A percentile compares a stretch with the other conserved stretches of the same genome.
Evolutionary conservation across 2,888 invertebrate species (phyloP).

Genomic region (Cheilosia urbana): DNA sequence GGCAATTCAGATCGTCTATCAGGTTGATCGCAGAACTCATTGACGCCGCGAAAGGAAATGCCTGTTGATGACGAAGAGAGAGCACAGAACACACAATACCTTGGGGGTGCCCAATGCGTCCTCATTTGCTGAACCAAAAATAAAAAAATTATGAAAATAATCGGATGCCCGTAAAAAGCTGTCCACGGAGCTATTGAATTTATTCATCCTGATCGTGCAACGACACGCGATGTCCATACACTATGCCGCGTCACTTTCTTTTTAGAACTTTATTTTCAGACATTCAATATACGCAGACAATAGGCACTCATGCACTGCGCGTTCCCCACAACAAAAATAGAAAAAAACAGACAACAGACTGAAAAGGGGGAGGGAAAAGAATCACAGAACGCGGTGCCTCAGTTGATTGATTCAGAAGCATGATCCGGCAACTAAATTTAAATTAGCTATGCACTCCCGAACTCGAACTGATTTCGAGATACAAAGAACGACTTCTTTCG

Average conservation of each 20-base stretch:
- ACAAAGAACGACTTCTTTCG: neutral
- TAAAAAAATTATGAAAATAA: neutral
- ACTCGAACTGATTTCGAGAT: slow-evolving; percentile 2
- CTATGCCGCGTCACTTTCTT: too few species aligned
- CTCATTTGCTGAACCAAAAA: slow-evolving; percentile 9
- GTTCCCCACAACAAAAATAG: too few species aligned
- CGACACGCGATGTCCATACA: neutral
- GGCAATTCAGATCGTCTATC: slow-evolving; percentile 7
- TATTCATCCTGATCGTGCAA: slow-evolving; percentile 16
- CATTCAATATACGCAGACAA: too few species aligned
- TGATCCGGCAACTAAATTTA: slow-evolving; percentile 20
- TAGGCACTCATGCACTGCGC: too few species aligned
- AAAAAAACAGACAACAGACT: too few species aligned
- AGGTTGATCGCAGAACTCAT: slow-evolving; percentile 24
- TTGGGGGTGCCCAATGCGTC: neutral
- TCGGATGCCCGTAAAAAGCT: slow-evolving; percentile 17
- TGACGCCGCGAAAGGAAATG: slow-evolving; percentile 25
- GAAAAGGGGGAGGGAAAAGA: too few species aligned
- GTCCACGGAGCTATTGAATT: slow-evolving; percentile 6
- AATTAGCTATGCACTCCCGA: slow-evolving; percentile 15
- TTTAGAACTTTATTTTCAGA: too few species aligned
- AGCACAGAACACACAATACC: too few species aligned
- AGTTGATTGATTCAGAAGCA: slow-evolving; percentile 23
- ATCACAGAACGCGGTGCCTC: too few species aligned
- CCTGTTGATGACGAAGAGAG: too few species aligned